Base-by-base conservation (phyloP, 35 echinoderm and acorn worm genomes). In the Strongylocentrotus purpuratus region DNA sequence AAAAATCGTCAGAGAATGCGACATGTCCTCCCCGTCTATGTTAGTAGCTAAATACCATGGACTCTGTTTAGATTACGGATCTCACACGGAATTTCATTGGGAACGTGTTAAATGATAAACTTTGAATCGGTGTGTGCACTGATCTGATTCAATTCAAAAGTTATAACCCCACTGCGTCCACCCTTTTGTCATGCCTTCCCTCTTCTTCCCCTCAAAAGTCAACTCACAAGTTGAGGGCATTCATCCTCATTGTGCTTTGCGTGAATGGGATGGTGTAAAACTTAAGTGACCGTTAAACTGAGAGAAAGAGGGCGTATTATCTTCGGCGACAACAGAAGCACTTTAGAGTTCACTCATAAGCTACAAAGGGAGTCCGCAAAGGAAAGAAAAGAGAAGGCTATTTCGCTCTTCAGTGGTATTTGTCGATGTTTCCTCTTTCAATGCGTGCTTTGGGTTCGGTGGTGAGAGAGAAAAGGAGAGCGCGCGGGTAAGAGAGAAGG, bases 211-310 rank as follows among this genome's bases (percentile, higher is more conserved):
- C 87, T 33, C 12, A 9, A 89, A 45, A 89, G 87, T 89, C 87
- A 89, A 45, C 33, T 46, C 12, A 18, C 87, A 89, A 45, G 87
- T 89, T 89, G 33, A 33, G 33, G 15, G 87, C 87, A 89, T 89
- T 89, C 87, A 89, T 89, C 32, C 20, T 46, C 45, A 45, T 89
- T 89, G 87, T 14, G 15, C 9, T 33, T 7, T 3, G 33, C 45
- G 32, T 89, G 32, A 89, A 89, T 89, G 45, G 17, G 87, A 89
- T 89, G 87, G 87, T 89, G 87, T 89, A 11, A 45, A 33, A 89
- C 87, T 89, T 89, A 89, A 89, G 87, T 89, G 87, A 89, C 87
- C 87, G 87, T 89, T 89, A 89, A 33, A 45, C 87, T 33, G 87
- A 33, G 45, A 89, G 25, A 35, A 89, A 35, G 33, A 9, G 15